phyloP scores from a whole-genome alignment of 2,113 vertebrate species.

The Gobiocypris rarus region DNA sequence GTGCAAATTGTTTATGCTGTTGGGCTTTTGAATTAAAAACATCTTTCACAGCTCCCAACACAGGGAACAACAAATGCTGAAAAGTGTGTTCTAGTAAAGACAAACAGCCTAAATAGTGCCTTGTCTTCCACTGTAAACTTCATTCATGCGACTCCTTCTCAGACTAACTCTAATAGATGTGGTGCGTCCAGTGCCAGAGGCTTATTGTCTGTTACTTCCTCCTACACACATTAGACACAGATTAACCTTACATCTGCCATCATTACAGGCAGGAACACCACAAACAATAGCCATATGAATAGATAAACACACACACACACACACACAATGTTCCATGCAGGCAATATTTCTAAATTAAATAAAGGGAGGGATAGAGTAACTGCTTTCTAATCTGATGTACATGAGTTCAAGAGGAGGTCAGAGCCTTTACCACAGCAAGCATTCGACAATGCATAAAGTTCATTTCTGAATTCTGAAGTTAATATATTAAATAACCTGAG shows the following conservation, averaged over 20 bases:
- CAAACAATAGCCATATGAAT: conserved; percentile 12
- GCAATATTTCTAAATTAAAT: conserved; percentile 34
- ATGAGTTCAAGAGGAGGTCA: conserved; percentile 30
- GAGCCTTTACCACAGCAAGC: background rate
- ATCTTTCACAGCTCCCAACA: no score
- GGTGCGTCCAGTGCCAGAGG: background rate
- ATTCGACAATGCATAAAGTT: background rate
- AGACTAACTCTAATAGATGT: conserved; percentile 12
- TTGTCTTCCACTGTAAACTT: conserved; percentile 1
- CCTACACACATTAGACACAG: conserved; percentile 28
- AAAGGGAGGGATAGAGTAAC: conserved; percentile 15
- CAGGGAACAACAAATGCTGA: background rate
- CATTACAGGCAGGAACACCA: conserved; percentile 16
- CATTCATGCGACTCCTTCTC: background rate
- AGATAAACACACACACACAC: background rate
- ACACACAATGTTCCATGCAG: background rate
- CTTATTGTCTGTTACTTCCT: conserved; percentile 37
- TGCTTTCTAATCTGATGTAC: conserved; percentile 12
- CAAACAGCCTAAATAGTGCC: background rate
- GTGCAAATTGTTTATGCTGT: no score
- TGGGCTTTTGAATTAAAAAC: no score
- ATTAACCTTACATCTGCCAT: conserved; percentile 30
- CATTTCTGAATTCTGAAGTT: background rate
- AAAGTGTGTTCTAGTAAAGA: background rate
- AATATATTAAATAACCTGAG: background rate